Evolutionary conservation across 2,113 vertebrate genomes (phyloP).

Genomic region (Semicossyphus pulcher): DNA sequence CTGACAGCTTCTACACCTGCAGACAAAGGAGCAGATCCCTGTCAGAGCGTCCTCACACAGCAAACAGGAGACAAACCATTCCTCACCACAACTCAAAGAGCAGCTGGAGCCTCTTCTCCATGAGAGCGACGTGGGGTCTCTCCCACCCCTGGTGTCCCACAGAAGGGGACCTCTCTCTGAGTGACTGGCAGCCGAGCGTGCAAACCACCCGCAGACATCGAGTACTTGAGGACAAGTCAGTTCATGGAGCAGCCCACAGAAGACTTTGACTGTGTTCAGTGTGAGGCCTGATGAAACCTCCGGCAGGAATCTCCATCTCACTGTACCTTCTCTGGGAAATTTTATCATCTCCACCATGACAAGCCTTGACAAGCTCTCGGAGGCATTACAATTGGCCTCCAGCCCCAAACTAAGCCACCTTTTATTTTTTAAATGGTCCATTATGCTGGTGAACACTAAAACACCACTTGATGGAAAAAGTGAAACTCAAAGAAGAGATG

Average conservation of each 20-base stretch:
- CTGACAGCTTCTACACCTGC: conserved; percentile 70
- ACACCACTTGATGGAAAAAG: conserved; percentile 10
- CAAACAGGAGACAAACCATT: conserved; percentile 7
- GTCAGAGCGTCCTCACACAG: conserved; percentile 21
- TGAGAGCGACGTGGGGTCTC: neutral
- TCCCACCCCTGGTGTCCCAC: conserved; percentile 21
- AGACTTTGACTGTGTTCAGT: conserved; percentile 13
- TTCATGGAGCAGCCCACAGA: too few species aligned
- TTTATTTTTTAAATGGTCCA: conserved; percentile 22
- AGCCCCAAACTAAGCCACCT: conserved; percentile 19
- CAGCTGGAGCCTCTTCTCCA: conserved; percentile 14
- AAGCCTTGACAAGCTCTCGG: conserved; percentile 25
- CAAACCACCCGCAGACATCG: conserved; percentile 21
- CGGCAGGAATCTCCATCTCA: conserved; percentile 39
- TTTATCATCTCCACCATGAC: too few species aligned
- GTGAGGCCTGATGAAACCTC: conserved; percentile 32
- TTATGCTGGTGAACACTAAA: conserved; percentile 22
- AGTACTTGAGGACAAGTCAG: conserved; percentile 55
- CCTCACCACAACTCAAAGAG: conserved; percentile 14
- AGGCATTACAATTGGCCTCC: conserved; percentile 22
- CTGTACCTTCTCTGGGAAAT: conserved; percentile 46
- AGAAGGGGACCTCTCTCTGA: conserved; percentile 39
- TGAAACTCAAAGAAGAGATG: conserved; percentile 13
- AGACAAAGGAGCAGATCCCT: conserved; percentile 66
- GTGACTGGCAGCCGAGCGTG: conserved; percentile 39